Percentiles rank a stretch among this genome's conserved stretches.
Evolutionary conservation across 2,113 vertebrate genomes (phyloP).

Genomic region (Scortum barcoo): DNA sequence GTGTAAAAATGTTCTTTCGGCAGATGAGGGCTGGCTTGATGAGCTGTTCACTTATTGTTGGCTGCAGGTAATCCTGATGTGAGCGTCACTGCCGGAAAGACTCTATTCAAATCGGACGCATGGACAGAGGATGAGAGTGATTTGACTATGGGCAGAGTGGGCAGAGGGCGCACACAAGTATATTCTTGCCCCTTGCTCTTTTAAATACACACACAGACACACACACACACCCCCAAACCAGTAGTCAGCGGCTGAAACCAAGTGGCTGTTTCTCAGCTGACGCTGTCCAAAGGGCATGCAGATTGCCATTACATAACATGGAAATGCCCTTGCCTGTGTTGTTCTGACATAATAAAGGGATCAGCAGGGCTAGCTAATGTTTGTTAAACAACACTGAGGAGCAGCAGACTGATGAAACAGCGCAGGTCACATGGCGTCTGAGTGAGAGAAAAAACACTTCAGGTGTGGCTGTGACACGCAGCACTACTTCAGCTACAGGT

Average conservation of each 20-base stretch:
- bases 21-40: conserved; percentile 19
- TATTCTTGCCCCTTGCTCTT: conserved; percentile 26
- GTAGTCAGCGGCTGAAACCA: conserved; percentile 39
- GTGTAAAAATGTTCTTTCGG: conserved; percentile 23
- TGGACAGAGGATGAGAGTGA: background rate
- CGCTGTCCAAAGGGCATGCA: conserved; percentile 69
- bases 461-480: background rate
- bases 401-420: conserved; percentile 32
- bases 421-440: conserved; percentile 34
- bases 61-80: conserved; percentile 19
- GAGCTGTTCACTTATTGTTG: conserved; percentile 35
- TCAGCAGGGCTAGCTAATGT: conserved; percentile 57
- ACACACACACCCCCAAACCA: conserved; percentile 39
- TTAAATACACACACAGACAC: conserved; percentile 20
- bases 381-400: conserved; percentile 66
- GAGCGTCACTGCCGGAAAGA: conserved; percentile 17
- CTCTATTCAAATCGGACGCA: conserved; percentile 7
- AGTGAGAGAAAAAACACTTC: background rate
- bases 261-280: conserved; percentile 59
- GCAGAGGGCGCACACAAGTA: conserved; percentile 33
- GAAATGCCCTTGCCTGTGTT: conserved; percentile 45
- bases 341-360: conserved; percentile 70
- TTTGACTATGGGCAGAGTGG: conserved; percentile 39
- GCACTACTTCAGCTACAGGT: conserved; percentile 34
- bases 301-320: conserved; percentile 72